A percentile compares a stretch with the other conserved stretches of the same genome.
Conservation (phyloP, 1,140 invertebrate species). For the Plodia interpunctella region DNA sequence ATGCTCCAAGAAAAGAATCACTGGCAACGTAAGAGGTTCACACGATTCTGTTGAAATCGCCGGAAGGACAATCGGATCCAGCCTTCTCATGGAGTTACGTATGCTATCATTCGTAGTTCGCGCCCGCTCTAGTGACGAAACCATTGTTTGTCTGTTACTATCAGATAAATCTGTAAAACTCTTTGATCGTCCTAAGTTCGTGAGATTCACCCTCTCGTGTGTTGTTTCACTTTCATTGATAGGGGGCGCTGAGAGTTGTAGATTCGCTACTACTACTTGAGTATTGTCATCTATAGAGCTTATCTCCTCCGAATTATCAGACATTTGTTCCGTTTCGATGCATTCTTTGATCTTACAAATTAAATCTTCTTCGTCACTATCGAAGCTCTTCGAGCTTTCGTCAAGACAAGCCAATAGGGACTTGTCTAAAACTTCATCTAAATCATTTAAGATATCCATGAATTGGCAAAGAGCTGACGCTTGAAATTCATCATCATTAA, state of each 20-base stretch:
- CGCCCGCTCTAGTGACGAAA: constrained; percentile 46
- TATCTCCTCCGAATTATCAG: constrained; percentile 34
- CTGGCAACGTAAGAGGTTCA: constrained; percentile 61
- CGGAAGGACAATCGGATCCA: constrained; percentile 65
- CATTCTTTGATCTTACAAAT: constrained; percentile 64
- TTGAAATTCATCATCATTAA: constrained; percentile 70
- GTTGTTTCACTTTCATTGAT: constrained; percentile 34
- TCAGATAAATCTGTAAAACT: constrained; percentile 58
- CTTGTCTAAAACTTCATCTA: constrained; percentile 73
- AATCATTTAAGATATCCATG: constrained; percentile 75
- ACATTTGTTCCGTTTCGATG: constrained; percentile 38
- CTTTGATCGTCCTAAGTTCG: constrained; percentile 54
- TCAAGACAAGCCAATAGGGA: constrained; percentile 64
- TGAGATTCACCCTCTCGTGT: constrained; percentile 26
- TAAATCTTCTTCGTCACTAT: constrained; percentile 66
- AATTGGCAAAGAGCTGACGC: constrained; percentile 68
- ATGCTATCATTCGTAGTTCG: constrained; percentile 51
- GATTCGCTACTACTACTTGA: constrained; percentile 51
- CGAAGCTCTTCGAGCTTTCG: constrained; percentile 51
- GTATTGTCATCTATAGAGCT: constrained; percentile 64
- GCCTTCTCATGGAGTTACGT: constrained; percentile 63
- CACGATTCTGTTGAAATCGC: constrained; percentile 48
- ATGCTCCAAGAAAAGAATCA: constrained; percentile 69
- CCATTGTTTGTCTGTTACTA: constrained; percentile 34
- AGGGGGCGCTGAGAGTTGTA: constrained; percentile 30